Conservation (phyloP, 1,140 invertebrate genomes). For the Heliconius eleuchia region DNA sequence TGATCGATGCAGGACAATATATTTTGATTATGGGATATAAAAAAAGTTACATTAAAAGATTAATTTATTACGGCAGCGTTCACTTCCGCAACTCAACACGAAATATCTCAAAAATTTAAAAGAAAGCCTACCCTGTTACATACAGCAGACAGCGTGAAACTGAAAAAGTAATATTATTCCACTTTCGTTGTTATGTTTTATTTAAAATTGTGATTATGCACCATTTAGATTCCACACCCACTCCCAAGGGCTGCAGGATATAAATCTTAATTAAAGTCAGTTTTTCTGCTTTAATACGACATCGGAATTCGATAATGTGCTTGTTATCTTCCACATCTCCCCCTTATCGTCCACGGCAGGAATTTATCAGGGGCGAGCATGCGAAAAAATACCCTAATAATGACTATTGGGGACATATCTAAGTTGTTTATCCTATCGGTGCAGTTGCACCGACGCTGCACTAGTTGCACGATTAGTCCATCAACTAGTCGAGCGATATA, state of each 20-base stretch:
- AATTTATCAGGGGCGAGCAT: conserved; percentile 72
- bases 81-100: too few relatives aligned
- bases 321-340: conserved; percentile 72
- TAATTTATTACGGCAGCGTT: background rate
- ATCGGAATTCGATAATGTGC: conserved; percentile 72
- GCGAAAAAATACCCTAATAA: conserved; percentile 75
- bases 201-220: background rate
- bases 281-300: conserved; percentile 47
- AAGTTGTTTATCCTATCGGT: conserved; percentile 45
- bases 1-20: background rate
- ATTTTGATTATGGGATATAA: conserved; percentile 13
- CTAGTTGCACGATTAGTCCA: conserved; percentile 24
- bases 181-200: background rate
- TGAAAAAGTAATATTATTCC: too few relatives aligned
- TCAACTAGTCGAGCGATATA: conserved; percentile 29
- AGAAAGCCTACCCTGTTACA: too few relatives aligned
- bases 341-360: conserved; percentile 40
- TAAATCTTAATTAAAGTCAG: conserved; percentile 43
- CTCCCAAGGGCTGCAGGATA: conserved; percentile 39
- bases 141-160: too few relatives aligned
- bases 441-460: conserved; percentile 30
- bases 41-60: background rate
- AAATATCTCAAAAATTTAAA: too few relatives aligned
- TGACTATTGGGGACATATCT: conserved; percentile 55
- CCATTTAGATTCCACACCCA: conserved; percentile 5